Percentiles rank a stretch among this genome's conserved stretches.
Conservation (phyloP, 2,113 vertebrate species). For the Colinus virginianus region DNA sequence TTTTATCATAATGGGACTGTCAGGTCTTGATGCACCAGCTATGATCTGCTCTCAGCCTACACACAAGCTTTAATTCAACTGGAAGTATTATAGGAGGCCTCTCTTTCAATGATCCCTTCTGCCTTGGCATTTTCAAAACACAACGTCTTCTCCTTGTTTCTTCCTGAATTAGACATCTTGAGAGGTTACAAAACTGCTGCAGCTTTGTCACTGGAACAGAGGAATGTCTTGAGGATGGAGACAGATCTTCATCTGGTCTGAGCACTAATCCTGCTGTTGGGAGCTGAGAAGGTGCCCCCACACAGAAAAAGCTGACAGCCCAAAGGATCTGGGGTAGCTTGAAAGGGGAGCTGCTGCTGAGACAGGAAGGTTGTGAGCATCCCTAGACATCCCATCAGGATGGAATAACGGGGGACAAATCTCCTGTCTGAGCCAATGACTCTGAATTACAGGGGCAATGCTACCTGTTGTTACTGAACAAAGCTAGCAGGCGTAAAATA, state of each 20-base stretch:
- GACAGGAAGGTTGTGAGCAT: background rate
- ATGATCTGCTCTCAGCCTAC: background rate
- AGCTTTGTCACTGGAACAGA: background rate
- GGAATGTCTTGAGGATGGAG: background rate
- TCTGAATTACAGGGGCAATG: background rate
- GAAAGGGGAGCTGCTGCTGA: background rate
- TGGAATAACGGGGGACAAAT: background rate
- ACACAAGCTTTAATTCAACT: background rate
- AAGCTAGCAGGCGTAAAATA: slow-evolving; percentile 1
- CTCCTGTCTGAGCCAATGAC: background rate
- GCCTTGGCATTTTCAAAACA: background rate
- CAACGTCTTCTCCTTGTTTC: background rate
- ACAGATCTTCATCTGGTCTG: background rate
- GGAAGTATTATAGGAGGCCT: background rate
- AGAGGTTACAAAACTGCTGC: background rate
- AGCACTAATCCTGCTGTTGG: background rate
- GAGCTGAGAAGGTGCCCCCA: background rate
- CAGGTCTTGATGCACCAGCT: background rate
- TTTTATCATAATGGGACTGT: background rate
- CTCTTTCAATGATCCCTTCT: background rate
- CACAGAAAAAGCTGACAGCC: background rate
- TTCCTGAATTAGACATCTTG: background rate
- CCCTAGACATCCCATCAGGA: background rate
- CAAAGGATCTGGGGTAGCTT: background rate
- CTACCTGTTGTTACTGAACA: background rate